phyloP scores from a whole-genome alignment of 2,888 invertebrate genomes.

The Cephonodes hylas region DNA sequence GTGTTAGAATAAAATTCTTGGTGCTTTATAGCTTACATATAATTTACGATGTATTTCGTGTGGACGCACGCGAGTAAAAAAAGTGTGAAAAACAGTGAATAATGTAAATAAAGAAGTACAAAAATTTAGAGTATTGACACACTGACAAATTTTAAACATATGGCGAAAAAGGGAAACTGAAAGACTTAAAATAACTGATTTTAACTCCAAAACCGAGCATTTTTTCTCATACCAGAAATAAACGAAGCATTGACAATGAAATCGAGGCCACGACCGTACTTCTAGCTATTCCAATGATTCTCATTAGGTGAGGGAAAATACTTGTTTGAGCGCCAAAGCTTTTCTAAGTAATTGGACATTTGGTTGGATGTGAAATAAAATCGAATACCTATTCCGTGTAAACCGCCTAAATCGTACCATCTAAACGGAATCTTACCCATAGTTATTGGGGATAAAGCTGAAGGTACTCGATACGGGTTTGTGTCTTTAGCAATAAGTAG shows the following conservation, averaged over 20 bases:
- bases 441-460: constrained; percentile 12
- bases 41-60: neutral
- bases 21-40: neutral
- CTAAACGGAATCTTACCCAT: constrained; percentile 21
- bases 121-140: no score
- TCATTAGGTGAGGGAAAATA: constrained; percentile 40
- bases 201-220: no score
- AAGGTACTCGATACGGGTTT: constrained; percentile 22
- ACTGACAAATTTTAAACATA: no score
- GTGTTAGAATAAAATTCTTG: neutral
- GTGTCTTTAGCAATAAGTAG: constrained; percentile 31
- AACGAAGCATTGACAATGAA: neutral
- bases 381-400: constrained; percentile 44
- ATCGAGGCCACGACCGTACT: neutral
- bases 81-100: no score
- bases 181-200: no score
- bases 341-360: constrained; percentile 70
- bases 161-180: no score
- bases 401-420: constrained; percentile 49
- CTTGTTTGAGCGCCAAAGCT: constrained; percentile 28
- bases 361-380: constrained; percentile 58
- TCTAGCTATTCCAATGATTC: constrained; percentile 43
- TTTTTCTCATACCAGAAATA: neutral
- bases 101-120: no score
- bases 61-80: no score